Conservation (phyloP, 2,888 invertebrate genomes). For the Lasioglossum leucozonium region DNA sequence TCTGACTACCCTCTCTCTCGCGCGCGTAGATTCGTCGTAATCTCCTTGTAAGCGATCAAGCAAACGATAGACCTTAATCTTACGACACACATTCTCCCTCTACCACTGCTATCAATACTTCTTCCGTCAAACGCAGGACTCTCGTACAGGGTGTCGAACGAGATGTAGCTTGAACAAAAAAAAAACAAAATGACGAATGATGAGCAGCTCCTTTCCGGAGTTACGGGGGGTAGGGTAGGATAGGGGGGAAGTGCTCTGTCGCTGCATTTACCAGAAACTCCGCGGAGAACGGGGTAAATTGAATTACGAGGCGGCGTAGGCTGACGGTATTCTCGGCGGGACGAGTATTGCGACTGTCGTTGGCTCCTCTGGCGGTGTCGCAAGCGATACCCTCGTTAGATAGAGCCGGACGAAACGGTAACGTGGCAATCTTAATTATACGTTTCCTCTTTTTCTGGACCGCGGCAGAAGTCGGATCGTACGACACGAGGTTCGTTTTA, state of each 20-base stretch:
- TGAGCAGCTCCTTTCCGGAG: neutral
- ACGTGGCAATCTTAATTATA: neutral
- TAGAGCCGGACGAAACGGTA: neutral
- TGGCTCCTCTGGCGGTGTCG: neutral
- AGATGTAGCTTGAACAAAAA: neutral
- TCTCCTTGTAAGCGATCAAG: conserved; percentile 44
- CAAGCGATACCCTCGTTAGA: neutral
- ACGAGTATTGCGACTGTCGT: neutral
- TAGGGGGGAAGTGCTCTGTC: neutral
- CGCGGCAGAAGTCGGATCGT: neutral
- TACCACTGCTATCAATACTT: neutral
- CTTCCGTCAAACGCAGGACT: neutral
- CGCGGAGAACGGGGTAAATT: conserved; percentile 53
- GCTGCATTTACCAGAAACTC: conserved; percentile 31
- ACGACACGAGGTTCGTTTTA: neutral
- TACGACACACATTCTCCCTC: neutral
- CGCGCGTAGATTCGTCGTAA: conserved; percentile 37
- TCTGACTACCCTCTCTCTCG: neutral
- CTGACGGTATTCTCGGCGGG: conserved; percentile 30
- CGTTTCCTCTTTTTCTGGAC: neutral
- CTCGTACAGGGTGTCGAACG: neutral
- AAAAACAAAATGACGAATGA: conserved; percentile 12
- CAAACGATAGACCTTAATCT: conserved; percentile 37
- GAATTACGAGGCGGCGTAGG: conserved; percentile 42
- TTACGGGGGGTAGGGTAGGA: no score